Percentiles rank a stretch among this genome's conserved stretches.
Evolutionary conservation across 2,888 invertebrate genomes (phyloP).

Genomic region (Cordylochernes scorpioides): DNA sequence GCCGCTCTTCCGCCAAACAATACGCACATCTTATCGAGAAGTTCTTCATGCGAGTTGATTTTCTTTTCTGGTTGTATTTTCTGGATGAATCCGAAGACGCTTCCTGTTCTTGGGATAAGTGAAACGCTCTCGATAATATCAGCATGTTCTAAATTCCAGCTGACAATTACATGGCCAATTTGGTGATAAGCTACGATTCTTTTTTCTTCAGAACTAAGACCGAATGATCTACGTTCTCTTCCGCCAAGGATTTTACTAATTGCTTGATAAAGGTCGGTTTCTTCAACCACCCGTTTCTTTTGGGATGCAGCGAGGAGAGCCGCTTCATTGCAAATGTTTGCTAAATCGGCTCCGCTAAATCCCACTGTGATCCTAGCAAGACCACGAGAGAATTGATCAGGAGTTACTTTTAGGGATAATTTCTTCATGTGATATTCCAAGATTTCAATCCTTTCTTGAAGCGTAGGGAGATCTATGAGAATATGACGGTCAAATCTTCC

Average conservation of each 20-base stretch:
- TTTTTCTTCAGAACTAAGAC: slow-evolving; percentile 14
- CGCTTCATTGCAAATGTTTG: slow-evolving; percentile 12
- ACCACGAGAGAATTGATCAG: slow-evolving; percentile 1
- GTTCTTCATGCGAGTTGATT: neutral
- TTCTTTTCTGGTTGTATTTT: slow-evolving; percentile 2
- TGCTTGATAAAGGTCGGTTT: slow-evolving; percentile 10
- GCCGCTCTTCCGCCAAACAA: slow-evolving; percentile 2
- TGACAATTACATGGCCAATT: slow-evolving; percentile 11
- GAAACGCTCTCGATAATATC: slow-evolving; percentile 9
- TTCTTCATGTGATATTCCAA: slow-evolving; percentile 4
- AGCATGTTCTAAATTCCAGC: slow-evolving; percentile 2
- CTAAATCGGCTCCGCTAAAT: slow-evolving; percentile 10
- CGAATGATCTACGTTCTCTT: slow-evolving; percentile 16
- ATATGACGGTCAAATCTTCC: slow-evolving; percentile 15
- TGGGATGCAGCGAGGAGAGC: slow-evolving; percentile 11
- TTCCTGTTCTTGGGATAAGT: slow-evolving; percentile 11
- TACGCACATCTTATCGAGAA: neutral
- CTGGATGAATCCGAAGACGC: slow-evolving; percentile 4
- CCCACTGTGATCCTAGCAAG: slow-evolving; percentile 10
- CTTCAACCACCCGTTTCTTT: slow-evolving; percentile 2
- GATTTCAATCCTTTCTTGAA: slow-evolving; percentile 13
- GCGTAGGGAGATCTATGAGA: slow-evolving; percentile 12
- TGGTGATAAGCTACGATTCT: slow-evolving; percentile 10
- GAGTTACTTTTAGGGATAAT: slow-evolving; percentile 1
- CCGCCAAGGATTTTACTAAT: slow-evolving; percentile 12